These are phyloP conservation scores for Microplitis manilae DNA, from an alignment of 2,888 invertebrate genomes.

Conservation along the genomic window DNA sequence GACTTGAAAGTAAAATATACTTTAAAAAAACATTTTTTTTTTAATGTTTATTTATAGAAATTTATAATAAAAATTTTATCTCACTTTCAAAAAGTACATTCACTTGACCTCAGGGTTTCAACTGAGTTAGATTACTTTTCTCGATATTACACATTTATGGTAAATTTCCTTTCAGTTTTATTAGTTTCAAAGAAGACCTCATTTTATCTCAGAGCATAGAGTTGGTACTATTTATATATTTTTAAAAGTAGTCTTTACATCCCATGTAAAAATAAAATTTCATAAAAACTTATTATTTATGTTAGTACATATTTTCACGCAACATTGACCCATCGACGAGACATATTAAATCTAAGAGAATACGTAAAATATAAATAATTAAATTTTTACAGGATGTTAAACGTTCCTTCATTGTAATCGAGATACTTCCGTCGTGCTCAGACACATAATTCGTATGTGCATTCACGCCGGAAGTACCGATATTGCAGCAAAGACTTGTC, in stretches of 20 bases:
- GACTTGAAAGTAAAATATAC: too few relatives aligned
- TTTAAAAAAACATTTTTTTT: too few relatives aligned
- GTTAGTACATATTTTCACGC: neutral
- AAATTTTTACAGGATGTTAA: conserved; percentile 25
- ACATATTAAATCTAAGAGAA: neutral
- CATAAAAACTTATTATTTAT: neutral
- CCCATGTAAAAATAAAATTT: neutral
- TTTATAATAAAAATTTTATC: too few relatives aligned
- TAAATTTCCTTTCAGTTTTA: neutral
- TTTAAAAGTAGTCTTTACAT: neutral
- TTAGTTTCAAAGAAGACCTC: neutral
- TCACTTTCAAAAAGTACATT: neutral
- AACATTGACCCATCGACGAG: neutral
- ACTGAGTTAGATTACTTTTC: neutral
- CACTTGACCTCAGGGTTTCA: neutral
- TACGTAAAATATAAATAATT: conserved; percentile 20
- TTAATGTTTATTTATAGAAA: too few relatives aligned
- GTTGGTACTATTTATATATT: neutral
- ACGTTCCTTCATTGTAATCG: conserved; percentile 4
- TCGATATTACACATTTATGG: neutral
- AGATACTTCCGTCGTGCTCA: conserved; percentile 9
- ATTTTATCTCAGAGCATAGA: neutral
- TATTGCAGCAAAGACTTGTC: neutral
- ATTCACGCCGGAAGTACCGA: conserved; percentile 24
- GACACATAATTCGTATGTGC: conserved; percentile 19